These are phyloP conservation scores for Lasioglossum pauxillum DNA, from an alignment of 2,888 invertebrate species.

Conservation along the genomic window DNA sequence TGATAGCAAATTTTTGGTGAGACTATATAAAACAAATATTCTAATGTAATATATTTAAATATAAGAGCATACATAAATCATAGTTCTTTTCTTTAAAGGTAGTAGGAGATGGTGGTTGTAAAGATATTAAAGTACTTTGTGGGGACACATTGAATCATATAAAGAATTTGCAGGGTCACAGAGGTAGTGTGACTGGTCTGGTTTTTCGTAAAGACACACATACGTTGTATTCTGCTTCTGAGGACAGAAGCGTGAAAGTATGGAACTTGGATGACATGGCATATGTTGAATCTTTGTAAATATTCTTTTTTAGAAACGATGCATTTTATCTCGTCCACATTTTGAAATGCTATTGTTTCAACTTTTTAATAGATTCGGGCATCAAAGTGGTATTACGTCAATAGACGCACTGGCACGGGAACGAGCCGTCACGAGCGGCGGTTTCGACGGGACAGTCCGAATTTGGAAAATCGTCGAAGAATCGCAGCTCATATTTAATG, in stretches of 20 bases:
- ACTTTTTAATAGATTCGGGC: slow-evolving; percentile 89
- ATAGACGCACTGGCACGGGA: slow-evolving; percentile 95
- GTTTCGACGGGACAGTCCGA: slow-evolving; percentile 93
- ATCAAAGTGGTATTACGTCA: slow-evolving; percentile 93
- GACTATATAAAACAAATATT: slow-evolving; percentile 66
- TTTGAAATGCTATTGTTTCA: not conserved
- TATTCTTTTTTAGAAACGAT: slow-evolving; percentile 18
- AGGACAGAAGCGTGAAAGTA: slow-evolving; percentile 94
- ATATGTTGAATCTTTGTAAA: slow-evolving; percentile 95
- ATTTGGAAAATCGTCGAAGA: slow-evolving; percentile 99
- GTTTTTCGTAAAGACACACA: slow-evolving; percentile 94
- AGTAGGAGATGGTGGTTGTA: slow-evolving; percentile 88
- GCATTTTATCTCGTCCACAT: not conserved
- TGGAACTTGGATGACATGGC: slow-evolving; percentile 99
- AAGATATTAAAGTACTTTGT: slow-evolving; percentile 93
- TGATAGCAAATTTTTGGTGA: slow-evolving; percentile 93
- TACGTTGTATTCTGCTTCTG: slow-evolving; percentile 92
- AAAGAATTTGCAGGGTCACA: slow-evolving; percentile 93
- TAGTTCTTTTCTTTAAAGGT: slow-evolving; percentile 84
- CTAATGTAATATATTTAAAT: slow-evolving; percentile 66
- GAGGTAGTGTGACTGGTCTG: slow-evolving; percentile 90
- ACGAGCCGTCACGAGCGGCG: slow-evolving; percentile 95
- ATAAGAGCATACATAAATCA: slow-evolving; percentile 10
- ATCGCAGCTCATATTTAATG: slow-evolving; percentile 97
- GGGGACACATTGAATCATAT: slow-evolving; percentile 90